Evolutionary conservation across 1,140 invertebrate species (phyloP).

Genomic region (Heliconius himera): DNA sequence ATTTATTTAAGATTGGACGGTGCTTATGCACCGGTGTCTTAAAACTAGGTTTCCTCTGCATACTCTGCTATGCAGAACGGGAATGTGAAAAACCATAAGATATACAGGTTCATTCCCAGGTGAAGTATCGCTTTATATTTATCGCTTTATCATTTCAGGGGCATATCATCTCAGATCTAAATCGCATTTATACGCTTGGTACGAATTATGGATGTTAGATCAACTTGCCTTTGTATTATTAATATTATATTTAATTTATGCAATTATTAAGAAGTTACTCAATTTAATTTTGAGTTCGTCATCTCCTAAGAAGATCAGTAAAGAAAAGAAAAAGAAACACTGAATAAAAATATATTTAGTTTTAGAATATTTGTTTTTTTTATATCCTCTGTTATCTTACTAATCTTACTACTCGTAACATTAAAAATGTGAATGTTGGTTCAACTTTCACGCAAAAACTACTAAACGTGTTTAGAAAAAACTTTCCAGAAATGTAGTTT

Average conservation of each 20-base stretch:
- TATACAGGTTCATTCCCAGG: not conserved
- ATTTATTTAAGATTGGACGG: no score
- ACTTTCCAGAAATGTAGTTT: no score
- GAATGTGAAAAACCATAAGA: no score
- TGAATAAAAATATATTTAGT: not conserved
- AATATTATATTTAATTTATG: conserved; percentile 21
- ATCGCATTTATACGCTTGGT: conserved; percentile 39
- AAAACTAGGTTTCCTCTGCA: no score
- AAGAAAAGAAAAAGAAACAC: conserved; percentile 16
- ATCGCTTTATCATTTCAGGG: conserved; percentile 25
- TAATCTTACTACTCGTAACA: no score
- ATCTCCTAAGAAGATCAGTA: not conserved
- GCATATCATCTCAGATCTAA: conserved; percentile 42
- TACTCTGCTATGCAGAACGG: no score
- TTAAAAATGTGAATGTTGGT: no score
- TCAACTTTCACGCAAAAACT: no score
- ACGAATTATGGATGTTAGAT: conserved; percentile 44
- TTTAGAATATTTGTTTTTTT: not conserved
- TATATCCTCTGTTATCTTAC: no score
- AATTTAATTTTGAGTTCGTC: not conserved
- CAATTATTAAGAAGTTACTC: conserved; percentile 24
- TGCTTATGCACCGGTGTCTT: no score
- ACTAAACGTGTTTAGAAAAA: no score
- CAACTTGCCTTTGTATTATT: conserved; percentile 31
- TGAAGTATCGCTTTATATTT: not conserved